These are phyloP conservation scores for Sisyra terminalis DNA, from an alignment of 2,888 invertebrate genomes.

Conservation along the genomic window DNA sequence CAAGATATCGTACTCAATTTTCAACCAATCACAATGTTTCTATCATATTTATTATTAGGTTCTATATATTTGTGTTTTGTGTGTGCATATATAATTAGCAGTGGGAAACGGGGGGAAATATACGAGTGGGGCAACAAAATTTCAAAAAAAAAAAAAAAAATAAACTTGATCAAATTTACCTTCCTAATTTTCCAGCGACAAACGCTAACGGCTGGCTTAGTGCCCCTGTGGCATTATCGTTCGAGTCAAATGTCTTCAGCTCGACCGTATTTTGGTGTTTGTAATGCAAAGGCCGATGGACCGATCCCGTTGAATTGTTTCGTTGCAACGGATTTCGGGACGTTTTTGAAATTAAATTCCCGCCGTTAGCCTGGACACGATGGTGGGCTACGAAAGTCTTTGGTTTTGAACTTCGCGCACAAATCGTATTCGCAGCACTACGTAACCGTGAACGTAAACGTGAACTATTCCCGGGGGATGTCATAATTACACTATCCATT, in stretches of 20 bases:
- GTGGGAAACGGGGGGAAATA: too few relatives aligned
- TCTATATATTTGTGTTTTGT: too few relatives aligned
- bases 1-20: too few relatives aligned
- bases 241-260: too few relatives aligned
- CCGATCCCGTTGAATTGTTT: slow-evolving; percentile 3
- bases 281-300: too few relatives aligned
- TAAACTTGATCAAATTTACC: neutral
- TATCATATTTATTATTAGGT: too few relatives aligned
- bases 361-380: too few relatives aligned
- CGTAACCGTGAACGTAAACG: slow-evolving; percentile 8
- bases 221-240: too few relatives aligned
- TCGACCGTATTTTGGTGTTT: too few relatives aligned
- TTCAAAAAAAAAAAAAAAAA: neutral
- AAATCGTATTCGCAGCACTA: slow-evolving; percentile 9
- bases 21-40: too few relatives aligned
- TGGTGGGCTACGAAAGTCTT: neutral
- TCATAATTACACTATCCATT: slow-evolving; percentile 10
- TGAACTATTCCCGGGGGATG: slow-evolving; percentile 8
- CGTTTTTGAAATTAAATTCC: too few relatives aligned
- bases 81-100: too few relatives aligned
- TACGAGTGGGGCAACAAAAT: neutral
- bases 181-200: slow-evolving; percentile 4
- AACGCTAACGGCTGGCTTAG: neutral
- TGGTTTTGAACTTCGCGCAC: slow-evolving; percentile 9
- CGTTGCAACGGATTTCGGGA: slow-evolving; percentile 6